Conservation (phyloP, 2,888 invertebrate genomes). For the Cheilosia vernalis region DNA sequence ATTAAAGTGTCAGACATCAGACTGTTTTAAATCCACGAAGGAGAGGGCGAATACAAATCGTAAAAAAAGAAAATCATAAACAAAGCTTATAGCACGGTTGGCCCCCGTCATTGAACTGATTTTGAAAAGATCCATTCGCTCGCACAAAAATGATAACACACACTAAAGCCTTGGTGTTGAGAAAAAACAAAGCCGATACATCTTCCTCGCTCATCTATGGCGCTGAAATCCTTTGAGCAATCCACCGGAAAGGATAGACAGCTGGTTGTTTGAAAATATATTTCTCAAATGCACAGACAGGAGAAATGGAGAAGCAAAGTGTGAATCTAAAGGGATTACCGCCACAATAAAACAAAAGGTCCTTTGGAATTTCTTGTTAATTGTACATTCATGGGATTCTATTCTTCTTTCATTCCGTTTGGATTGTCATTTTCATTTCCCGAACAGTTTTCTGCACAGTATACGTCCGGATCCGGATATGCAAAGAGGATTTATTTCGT, state of each 20-base stretch:
- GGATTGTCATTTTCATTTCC: neutral
- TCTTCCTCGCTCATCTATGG: neutral
- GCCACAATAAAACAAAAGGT: conserved; percentile 62
- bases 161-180: conserved; percentile 6
- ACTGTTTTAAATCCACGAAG: conserved; percentile 13
- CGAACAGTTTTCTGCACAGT: neutral
- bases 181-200: neutral
- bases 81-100: conserved; percentile 7
- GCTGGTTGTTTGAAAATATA: conserved; percentile 47
- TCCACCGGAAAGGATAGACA: conserved; percentile 21
- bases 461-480: conserved; percentile 1
- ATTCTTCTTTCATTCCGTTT: conserved; percentile 16
- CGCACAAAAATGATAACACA: conserved; percentile 1
- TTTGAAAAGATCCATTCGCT: conserved; percentile 1
- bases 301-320: conserved; percentile 6
- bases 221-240: conserved; percentile 14
- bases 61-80: conserved; percentile 29
- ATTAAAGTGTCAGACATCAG: conserved; percentile 7
- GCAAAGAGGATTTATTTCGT: conserved; percentile 15
- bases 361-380: conserved; percentile 38
- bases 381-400: conserved; percentile 43
- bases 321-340: conserved; percentile 52
- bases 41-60: neutral
- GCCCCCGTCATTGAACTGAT: conserved; percentile 17
- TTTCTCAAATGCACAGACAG: conserved; percentile 17